A percentile compares a stretch with the other conserved stretches of the same genome.
Conservation (phyloP, 2,888 invertebrate genomes). For the Leucophenga montana region DNA sequence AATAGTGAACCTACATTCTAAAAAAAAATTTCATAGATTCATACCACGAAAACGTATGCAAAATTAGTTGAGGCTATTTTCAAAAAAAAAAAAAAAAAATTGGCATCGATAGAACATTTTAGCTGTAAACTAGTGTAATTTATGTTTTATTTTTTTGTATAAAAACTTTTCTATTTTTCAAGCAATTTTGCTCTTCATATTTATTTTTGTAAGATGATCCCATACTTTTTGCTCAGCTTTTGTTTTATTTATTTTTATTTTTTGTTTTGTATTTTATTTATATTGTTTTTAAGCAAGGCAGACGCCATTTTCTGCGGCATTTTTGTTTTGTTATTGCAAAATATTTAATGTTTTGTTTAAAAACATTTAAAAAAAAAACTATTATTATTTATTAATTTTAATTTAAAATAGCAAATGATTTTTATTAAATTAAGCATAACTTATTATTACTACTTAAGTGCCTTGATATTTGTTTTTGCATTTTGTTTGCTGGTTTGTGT, state of each 20-base stretch:
- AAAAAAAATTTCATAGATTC: too few species aligned
- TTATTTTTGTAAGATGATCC: slow-evolving; percentile 1
- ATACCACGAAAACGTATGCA: too few species aligned
- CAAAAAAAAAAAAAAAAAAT: too few species aligned
- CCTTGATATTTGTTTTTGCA: slow-evolving; percentile 29
- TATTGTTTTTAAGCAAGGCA: neutral
- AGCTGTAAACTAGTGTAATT: too few species aligned
- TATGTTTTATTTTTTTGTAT: slow-evolving; percentile 23
- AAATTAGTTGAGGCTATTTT: too few species aligned
- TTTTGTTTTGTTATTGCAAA: too few species aligned
- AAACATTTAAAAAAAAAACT: too few species aligned
- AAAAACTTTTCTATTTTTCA: neutral
- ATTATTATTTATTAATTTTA: slow-evolving; percentile 38
- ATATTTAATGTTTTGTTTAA: too few species aligned
- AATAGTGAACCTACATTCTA: too few species aligned
- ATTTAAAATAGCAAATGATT: slow-evolving; percentile 21
- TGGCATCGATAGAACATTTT: too few species aligned
- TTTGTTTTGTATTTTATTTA: too few species aligned
- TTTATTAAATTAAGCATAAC: slow-evolving; percentile 24
- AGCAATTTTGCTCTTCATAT: neutral
- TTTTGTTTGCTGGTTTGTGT: slow-evolving; percentile 32
- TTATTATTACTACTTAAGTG: too few species aligned
- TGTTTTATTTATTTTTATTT: slow-evolving; percentile 29
- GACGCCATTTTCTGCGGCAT: neutral
- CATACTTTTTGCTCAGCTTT: slow-evolving; percentile 10